Percentiles rank a stretch among this genome's conserved stretches.
These are phyloP conservation scores for Cryptus viduatorius DNA, from an alignment of 2,888 invertebrate species.

Conservation along the genomic window DNA sequence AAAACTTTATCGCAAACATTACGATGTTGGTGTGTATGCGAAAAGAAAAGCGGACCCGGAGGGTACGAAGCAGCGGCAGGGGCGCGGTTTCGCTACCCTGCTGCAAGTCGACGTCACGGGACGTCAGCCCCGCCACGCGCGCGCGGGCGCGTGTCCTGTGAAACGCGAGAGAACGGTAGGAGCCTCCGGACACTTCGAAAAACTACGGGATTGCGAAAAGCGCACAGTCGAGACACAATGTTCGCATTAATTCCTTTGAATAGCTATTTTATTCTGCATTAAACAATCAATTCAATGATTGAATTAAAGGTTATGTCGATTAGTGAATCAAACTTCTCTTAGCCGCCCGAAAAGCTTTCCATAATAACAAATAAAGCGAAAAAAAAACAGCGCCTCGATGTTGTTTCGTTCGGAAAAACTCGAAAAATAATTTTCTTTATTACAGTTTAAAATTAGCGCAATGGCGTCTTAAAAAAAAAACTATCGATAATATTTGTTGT, in stretches of 20 bases:
- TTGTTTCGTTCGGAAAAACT: no score
- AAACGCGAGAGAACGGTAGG: conserved; percentile 11
- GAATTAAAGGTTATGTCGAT: neutral
- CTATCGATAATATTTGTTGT: no score
- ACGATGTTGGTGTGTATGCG: neutral
- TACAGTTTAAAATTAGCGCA: no score
- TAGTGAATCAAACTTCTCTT: neutral
- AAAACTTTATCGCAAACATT: no score
- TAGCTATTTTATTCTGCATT: neutral
- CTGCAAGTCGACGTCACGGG: conserved; percentile 58
- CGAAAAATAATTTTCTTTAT: no score
- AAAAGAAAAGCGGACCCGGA: neutral
- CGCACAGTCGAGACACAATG: neutral
- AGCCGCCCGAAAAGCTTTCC: no score
- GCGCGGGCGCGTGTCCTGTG: conserved; percentile 45
- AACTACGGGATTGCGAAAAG: neutral
- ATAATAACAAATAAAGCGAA: no score
- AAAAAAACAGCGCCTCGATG: no score
- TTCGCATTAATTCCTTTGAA: neutral
- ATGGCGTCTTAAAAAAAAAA: no score
- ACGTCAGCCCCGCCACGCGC: conserved; percentile 37
- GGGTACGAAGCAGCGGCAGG: conserved; percentile 31
- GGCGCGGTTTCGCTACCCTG: conserved; percentile 61
- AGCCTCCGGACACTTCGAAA: conserved; percentile 10
- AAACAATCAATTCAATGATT: neutral